phyloP scores from a whole-genome alignment of 2,888 invertebrate genomes.

The Pyralis farinalis region DNA sequence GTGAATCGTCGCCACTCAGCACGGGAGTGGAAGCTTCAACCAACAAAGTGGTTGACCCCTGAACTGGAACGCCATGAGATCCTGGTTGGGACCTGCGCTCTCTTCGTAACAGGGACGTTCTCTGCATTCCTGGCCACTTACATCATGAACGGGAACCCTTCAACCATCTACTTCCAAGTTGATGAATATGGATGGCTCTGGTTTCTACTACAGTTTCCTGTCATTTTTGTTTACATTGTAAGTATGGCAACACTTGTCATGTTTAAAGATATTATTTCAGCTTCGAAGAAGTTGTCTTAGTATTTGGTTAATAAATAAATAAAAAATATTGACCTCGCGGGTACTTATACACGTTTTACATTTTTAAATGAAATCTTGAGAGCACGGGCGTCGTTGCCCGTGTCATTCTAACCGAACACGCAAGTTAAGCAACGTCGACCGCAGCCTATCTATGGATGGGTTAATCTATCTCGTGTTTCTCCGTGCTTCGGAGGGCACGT shows the following conservation, averaged over 20 bases:
- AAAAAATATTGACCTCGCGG: no score
- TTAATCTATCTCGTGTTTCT: no score
- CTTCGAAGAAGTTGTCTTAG: no score
- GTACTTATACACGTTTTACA: no score
- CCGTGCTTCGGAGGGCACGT: no score
- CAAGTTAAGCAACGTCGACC: no score
- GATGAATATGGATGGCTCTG: conserved; percentile 84
- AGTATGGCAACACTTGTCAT: conserved; percentile 26
- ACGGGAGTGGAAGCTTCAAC: conserved; percentile 88
- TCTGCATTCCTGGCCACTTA: conserved; percentile 84
- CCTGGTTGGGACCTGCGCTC: conserved; percentile 80
- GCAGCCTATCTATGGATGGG: no score
- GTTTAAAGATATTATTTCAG: no score
- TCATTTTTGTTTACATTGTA: conserved; percentile 83
- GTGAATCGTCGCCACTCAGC: conserved; percentile 81
- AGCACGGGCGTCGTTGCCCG: no score
- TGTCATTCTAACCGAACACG: no score
- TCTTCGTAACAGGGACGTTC: conserved; percentile 76
- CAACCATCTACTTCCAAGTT: conserved; percentile 83
- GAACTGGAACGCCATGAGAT: conserved; percentile 86
- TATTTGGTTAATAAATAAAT: no score
- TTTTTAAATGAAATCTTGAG: no score
- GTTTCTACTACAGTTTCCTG: conserved; percentile 83
- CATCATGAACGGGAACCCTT: conserved; percentile 84
- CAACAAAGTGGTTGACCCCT: conserved; percentile 83